A percentile compares a stretch with the other conserved stretches of the same genome.
Conservation (phyloP, 2,797 vertebrate species). For the Lemur catta region DNA sequence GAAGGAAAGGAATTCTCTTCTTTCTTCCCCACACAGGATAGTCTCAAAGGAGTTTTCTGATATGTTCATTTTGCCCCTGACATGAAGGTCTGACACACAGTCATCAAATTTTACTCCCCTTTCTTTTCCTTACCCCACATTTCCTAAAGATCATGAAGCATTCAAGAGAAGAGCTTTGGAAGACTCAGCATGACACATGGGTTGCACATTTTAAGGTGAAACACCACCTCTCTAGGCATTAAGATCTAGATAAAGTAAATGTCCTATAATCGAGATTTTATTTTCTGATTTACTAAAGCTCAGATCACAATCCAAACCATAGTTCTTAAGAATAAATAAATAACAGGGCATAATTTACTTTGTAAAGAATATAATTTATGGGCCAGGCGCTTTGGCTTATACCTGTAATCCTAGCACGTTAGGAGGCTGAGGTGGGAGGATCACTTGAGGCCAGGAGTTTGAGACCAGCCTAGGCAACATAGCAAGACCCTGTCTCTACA, state of each 20-base stretch:
- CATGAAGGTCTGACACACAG: not conserved
- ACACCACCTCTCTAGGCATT: not conserved
- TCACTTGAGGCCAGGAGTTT: not conserved
- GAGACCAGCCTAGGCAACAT: not conserved
- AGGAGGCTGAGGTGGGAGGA: not conserved
- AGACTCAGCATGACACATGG: not conserved
- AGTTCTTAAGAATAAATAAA: constrained; percentile 36
- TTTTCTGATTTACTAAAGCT: not conserved
- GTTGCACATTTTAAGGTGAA: not conserved
- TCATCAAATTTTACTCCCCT: not conserved
- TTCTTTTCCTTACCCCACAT: not conserved
- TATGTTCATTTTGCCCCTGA: constrained; percentile 37
- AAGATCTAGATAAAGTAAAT: not conserved
- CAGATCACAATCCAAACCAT: not conserved
- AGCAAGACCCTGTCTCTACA: not conserved
- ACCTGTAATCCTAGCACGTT: not conserved
- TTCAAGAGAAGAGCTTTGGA: not conserved
- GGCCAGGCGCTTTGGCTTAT: not conserved
- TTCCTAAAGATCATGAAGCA: constrained; percentile 21
- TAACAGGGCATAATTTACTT: not conserved
- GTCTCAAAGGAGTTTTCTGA: not conserved
- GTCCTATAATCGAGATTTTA: not conserved
- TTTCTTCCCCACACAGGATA: not conserved
- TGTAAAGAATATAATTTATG: constrained; percentile 36
- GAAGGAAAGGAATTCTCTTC: constrained; percentile 48